A percentile compares a stretch with the other conserved stretches of the same genome.
Conservation (phyloP, 2,113 vertebrate genomes). For the Pan paniscus region DNA sequence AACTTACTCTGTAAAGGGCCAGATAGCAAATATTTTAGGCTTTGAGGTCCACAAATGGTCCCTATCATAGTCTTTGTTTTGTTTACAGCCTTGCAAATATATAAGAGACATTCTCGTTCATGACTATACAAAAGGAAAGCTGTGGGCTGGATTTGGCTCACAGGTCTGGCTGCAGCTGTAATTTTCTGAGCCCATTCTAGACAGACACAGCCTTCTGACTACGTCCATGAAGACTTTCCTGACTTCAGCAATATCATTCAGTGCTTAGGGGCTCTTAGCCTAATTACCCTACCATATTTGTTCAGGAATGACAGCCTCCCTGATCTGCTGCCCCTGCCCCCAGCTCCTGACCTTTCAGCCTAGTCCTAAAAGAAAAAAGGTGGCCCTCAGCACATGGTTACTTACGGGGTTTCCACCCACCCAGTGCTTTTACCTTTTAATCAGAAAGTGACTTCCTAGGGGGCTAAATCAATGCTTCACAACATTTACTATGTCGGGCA, state of each 20-base stretch:
- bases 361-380: background rate
- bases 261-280: background rate
- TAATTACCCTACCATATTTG: background rate
- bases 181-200: background rate
- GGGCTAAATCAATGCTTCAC: background rate
- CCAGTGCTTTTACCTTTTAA: background rate
- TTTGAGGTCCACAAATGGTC: background rate
- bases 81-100: background rate
- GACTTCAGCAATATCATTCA: background rate
- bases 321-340: fast-evolving
- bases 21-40: background rate
- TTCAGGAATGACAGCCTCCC: background rate
- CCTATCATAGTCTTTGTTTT: background rate
- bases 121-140: background rate
- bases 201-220: background rate
- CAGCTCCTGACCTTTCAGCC: background rate
- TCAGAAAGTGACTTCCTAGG: background rate
- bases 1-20: background rate
- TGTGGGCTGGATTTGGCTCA: background rate
- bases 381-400: background rate
- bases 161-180: background rate
- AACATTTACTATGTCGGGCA: background rate
- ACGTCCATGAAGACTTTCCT: background rate
- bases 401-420: background rate
- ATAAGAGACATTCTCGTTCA: background rate